Base-by-base conservation (phyloP, 2,113 vertebrate genomes). In the Actenoides lindsayi region DNA sequence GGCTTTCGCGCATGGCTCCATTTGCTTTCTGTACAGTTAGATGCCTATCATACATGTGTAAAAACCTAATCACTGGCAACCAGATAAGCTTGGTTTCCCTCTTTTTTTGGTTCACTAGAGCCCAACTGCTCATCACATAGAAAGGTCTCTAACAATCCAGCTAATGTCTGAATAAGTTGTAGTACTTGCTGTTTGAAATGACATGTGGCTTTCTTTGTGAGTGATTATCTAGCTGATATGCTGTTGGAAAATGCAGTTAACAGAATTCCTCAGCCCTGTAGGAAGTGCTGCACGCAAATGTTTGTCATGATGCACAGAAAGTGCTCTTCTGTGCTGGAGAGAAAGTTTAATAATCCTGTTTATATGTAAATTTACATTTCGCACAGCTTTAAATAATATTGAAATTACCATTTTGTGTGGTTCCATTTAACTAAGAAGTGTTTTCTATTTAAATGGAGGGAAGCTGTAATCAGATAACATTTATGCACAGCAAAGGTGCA, bases 1-100 rank as follows among this genome's bases (percentile, higher is more conserved):
- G 31, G 2, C 60, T 75, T 77, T 56, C n/a, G 56, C 39, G 41
- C 59, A 17, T n/a, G 54, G 50, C n/a, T 93, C 2, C 9, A 0
- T 83, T 87, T 87, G n/a, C 74, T 84, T 94, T 53, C 16, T 48
- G 89, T 35, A 51, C 69, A 73, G 35, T 89, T 95, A 75, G 84
- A 62, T 27, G 50, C 30, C 41, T 44, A 53, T 91, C 64, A 44
- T 44, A 54, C 21, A 10, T 4, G 31, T 90, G 64, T 91, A 82
- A 60, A 94, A 89, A 46, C 54, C 17, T 57, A 60, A 73, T 95
- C 46, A 14, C 3, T 75, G 73, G 48, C 91, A 96, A 69, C 42
- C 30, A 71, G 31, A 17, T 69, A 74, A 87, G 39, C 25, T 48
- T 64, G n/a, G 13, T 37, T 77, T 84, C 48, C 5, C 8, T 74